phyloP scores from a whole-genome alignment of 2,888 invertebrate species.

The Drosophila demipolita region DNA sequence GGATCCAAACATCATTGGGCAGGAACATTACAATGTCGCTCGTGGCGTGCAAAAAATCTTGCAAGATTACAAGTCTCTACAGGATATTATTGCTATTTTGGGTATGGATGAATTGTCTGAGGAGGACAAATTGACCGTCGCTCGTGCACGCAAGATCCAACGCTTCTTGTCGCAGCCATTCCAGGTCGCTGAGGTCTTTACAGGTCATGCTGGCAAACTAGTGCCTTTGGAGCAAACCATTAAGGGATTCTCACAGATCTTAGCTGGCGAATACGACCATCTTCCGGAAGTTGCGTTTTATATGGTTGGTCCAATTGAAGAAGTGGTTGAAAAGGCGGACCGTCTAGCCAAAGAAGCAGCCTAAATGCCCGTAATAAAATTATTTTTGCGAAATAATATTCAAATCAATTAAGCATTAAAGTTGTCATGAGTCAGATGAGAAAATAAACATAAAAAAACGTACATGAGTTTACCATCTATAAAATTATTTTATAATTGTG shows the following conservation, averaged over 20 bases:
- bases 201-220: conserved; percentile 95
- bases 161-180: conserved; percentile 97
- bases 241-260: conserved; percentile 94
- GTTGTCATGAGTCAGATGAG: conserved; percentile 44
- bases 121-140: conserved; percentile 96
- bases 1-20: conserved; percentile 95
- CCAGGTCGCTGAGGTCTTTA: conserved; percentile 97
- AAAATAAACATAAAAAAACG: conserved; percentile 41
- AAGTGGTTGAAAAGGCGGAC: conserved; percentile 94
- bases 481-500: background rate
- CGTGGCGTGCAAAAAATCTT: conserved; percentile 96
- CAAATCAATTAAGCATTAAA: conserved; percentile 59
- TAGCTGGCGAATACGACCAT: conserved; percentile 94
- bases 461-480: background rate
- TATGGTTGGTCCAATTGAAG: conserved; percentile 97
- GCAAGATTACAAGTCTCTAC: conserved; percentile 91
- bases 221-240: conserved; percentile 95
- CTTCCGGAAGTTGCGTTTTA: conserved; percentile 98
- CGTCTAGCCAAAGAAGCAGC: conserved; percentile 79
- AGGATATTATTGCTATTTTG: conserved; percentile 97
- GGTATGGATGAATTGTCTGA: conserved; percentile 98
- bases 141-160: conserved; percentile 97
- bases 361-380: conserved; percentile 43
- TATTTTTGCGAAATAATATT: conserved; percentile 39
- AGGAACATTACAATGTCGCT: conserved; percentile 94